Base-by-base conservation (phyloP, 2,888 invertebrate species). In the Chrysolina haemoptera region DNA sequence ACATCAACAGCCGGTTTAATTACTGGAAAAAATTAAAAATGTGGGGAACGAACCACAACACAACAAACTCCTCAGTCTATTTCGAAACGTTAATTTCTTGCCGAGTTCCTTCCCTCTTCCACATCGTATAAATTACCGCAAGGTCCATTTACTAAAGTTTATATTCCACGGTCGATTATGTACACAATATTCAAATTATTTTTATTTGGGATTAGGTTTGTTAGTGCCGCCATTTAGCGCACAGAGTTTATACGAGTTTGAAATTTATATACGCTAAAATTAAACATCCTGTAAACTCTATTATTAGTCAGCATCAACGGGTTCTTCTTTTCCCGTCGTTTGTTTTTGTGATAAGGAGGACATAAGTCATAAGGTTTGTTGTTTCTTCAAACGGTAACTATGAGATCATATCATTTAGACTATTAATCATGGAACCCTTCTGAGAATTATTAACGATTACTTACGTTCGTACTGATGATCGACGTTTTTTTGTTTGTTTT, bases 161-260 rank as follows among this genome's bases (percentile, higher is more conserved):
- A 85, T 86, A 85, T 84, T 84, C 85, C 84, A 82, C 83, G 85
- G 80, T 84, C 85, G 84, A 86, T 86, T 86, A 85, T 84, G 80
- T 82, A 82, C 81, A 78, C 79, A 83, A 82, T 83, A 84, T 84
- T 84, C 82, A 83, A 84, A 84, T 84, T 83, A 83, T 84, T 85
- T 83, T 84, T 83, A 83, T 84, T 82, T 83, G 76, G 70, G 79
- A 78, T 79, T 78, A 78, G 80, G 83, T 83, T 83, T 80, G 83
- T 84, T 84, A 83, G 83, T 83, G 80, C 80, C 83, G 83, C 82
- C 79, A 80, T 82, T 83, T 80, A 75, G 76, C 73, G 71, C 76
- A 62, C 59, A n/a, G 27, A 35, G 59, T 59, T 55, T 22, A 55
- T 22, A 70, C 59, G 65, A 72, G 71, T 78, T 68, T 68, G 76